A percentile compares a stretch with the other conserved stretches of the same genome.
phyloP scores from a whole-genome alignment of 1,140 invertebrate genomes.

The Psilanteris sp. region DNA sequence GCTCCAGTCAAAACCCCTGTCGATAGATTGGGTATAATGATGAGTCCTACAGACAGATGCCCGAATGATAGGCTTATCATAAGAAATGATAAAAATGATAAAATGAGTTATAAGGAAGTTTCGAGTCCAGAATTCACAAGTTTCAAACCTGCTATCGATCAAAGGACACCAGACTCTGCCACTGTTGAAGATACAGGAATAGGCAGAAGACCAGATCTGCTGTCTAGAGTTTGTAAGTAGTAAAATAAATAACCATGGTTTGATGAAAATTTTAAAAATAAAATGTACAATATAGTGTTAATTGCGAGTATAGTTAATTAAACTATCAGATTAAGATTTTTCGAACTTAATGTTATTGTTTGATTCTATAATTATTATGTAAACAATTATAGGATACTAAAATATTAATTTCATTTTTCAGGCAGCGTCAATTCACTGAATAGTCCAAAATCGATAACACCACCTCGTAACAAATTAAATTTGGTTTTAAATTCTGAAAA shows the following conservation, averaged over 20 bases:
- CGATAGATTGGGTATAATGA: slow-evolving; percentile 52
- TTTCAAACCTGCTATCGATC: slow-evolving; percentile 73
- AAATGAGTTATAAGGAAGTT: slow-evolving; percentile 74
- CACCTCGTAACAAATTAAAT: slow-evolving; percentile 76
- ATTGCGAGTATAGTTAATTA: too few relatives aligned
- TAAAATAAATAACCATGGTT: too few relatives aligned
- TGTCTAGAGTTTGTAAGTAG: slow-evolving; percentile 84
- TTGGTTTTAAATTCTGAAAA: slow-evolving; percentile 74
- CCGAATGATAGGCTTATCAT: slow-evolving; percentile 74
- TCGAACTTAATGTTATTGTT: too few relatives aligned
- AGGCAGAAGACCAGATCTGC: slow-evolving; percentile 83
- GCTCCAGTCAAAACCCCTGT: slow-evolving; percentile 55
- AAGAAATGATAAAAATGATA: slow-evolving; percentile 80
- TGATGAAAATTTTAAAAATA: too few relatives aligned
- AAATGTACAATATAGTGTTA: too few relatives aligned
- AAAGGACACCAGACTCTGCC: slow-evolving; percentile 65
- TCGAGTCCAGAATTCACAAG: slow-evolving; percentile 77
- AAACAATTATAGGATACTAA: too few relatives aligned
- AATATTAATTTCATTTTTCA: slow-evolving; percentile 26
- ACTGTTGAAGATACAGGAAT: slow-evolving; percentile 72
- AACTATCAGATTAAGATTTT: too few relatives aligned
- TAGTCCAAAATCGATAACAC: slow-evolving; percentile 72
- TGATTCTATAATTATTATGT: too few relatives aligned
- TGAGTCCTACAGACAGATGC: slow-evolving; percentile 65
- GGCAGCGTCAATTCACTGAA: slow-evolving; percentile 77